Evolutionary conservation across 2,113 vertebrate genomes (phyloP), one percentile per base, ranked within the genome.

Genomic region (Perognathus longimembris): DNA sequence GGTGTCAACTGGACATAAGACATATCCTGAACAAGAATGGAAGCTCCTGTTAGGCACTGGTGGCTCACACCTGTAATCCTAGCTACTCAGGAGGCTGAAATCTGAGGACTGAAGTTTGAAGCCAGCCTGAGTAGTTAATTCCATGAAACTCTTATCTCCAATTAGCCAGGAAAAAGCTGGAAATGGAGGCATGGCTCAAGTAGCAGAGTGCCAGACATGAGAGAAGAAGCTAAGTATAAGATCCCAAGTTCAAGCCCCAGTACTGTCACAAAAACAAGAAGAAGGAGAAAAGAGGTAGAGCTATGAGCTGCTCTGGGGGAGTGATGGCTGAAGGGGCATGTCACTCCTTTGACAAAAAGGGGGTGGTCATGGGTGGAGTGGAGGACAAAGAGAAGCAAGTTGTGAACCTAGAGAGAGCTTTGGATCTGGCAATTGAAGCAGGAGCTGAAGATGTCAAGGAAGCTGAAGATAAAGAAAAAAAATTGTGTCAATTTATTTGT

Each of bases 401-500:
- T 38, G 61, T 99, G 88, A 96, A 96, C 3, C 74, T 97, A 2
- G 99, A 99, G 54, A 97, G 50, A 81, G 98, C 99, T n/a, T 95
- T 99, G 57, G 99, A 99, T 90, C 95, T 99, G 96, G 99, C 99
- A 8, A 98, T 99, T 2, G 98, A 99, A 95, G 98, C 97, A 0
- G 99, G 98, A 91, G 99, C 99, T 0, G 98, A 99, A 90, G 99
- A 99, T 45, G 98, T 99, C 70, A 95, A 96, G 28, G 98, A 99
- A 90, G 94, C 92, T 0, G 98, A 98, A 94, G 99, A 99, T 2
- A 99, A 99, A 89, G 98, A 99, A n/a, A n/a, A n/a, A 86, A 98
- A 94, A n/a, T n/a, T n/a, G n/a, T n/a, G n/a, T n/a, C n/a, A n/a
- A n/a, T 99, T 99, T 96, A 97, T 99, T 71, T 99, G 98, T 85